Evolutionary conservation across 2,888 invertebrate genomes (phyloP).

Genomic region (Osmoderma eremita): DNA sequence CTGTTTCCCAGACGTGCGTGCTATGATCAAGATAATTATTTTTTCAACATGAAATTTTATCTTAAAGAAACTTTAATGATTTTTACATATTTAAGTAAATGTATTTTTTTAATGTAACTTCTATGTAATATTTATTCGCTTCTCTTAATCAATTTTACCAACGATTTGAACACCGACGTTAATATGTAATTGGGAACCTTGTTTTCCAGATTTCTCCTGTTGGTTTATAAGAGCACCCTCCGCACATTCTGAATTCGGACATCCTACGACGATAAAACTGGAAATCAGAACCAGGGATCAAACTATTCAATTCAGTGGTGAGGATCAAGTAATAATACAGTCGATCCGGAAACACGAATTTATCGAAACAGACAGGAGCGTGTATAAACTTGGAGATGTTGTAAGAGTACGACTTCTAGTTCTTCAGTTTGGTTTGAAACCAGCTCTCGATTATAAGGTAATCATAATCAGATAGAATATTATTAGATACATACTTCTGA

Average conservation of each 20-base stretch:
- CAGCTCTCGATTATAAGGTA: constrained; percentile 56
- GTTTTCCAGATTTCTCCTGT: constrained; percentile 11
- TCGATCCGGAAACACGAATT: background rate
- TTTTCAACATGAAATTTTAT: too few relatives aligned
- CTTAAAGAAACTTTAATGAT: too few relatives aligned
- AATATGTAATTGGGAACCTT: too few relatives aligned
- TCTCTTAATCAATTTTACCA: too few relatives aligned
- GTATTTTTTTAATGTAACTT: too few relatives aligned
- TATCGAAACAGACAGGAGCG: constrained; percentile 67
- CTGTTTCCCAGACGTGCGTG: too few relatives aligned
- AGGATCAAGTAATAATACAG: background rate
- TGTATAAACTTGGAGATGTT: constrained; percentile 69
- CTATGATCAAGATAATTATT: too few relatives aligned
- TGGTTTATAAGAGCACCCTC: background rate
- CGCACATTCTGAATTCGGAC: background rate
- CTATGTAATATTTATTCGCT: too few relatives aligned
- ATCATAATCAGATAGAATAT: too few relatives aligned
- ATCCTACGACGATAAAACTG: background rate
- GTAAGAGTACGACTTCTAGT: constrained; percentile 67
- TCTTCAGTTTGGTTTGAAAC: constrained; percentile 65
- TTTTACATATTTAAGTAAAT: too few relatives aligned
- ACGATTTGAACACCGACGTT: too few relatives aligned
- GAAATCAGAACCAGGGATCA: background rate
- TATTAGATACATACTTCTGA: too few relatives aligned
- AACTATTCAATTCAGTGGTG: background rate